A percentile compares a stretch with the other conserved stretches of the same genome.
phyloP scores from a whole-genome alignment of 2,797 vertebrate genomes.

The Sorex maritimensis region DNA sequence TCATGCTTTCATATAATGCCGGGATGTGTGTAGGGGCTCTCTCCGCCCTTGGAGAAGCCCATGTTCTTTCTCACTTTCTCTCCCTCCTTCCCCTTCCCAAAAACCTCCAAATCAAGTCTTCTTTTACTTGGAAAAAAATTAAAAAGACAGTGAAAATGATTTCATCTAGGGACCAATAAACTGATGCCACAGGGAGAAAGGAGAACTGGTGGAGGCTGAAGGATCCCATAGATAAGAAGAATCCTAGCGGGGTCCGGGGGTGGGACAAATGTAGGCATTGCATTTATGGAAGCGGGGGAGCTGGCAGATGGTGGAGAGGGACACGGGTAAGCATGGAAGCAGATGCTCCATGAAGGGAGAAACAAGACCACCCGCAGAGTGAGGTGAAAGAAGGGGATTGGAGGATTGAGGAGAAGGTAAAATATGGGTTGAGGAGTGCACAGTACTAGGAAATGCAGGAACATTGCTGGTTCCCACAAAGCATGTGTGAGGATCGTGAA shows the following conservation, averaged over 20 bases:
- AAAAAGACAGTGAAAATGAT: no score
- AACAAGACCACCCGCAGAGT: slow-evolving; percentile 36
- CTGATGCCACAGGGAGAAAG: not conserved
- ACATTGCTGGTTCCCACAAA: not conserved
- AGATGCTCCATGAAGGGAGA: slow-evolving; percentile 38
- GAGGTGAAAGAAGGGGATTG: slow-evolving; percentile 37
- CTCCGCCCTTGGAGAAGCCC: no score
- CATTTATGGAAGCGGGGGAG: not conserved
- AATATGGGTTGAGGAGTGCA: not conserved
- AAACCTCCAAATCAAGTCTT: no score
- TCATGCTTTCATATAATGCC: no score
- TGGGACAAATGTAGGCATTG: not conserved
- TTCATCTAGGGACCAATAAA: no score
- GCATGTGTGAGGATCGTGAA: not conserved
- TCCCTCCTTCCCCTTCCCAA: no score
- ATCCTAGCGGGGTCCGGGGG: no score
- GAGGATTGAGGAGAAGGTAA: slow-evolving; percentile 50
- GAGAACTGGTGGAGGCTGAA: not conserved
- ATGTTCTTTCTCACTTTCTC: no score
- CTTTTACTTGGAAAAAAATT: no score
- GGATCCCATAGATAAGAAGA: not conserved
- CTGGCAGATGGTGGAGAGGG: not conserved
- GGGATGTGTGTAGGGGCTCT: no score
- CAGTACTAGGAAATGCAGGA: not conserved
- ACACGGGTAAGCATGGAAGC: slow-evolving; percentile 31